Evolutionary conservation across 1,140 invertebrate genomes (phyloP).

Genomic region (Drosophila paulistorum): DNA sequence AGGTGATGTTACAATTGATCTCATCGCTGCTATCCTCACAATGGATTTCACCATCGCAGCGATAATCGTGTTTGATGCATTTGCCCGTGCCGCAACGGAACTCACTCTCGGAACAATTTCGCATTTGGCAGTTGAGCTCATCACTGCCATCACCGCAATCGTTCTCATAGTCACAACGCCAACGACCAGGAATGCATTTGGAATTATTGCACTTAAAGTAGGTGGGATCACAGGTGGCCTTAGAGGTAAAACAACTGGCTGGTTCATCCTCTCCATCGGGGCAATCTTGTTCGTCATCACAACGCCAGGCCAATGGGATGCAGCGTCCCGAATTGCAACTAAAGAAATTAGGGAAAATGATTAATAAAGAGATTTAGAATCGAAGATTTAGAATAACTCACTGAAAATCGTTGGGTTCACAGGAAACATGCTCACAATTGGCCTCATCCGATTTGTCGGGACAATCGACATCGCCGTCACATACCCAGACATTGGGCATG

Average conservation of each 20-base stretch:
- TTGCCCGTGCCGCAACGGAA: conserved; percentile 88
- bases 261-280: conserved; percentile 88
- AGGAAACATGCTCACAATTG: conserved; percentile 85
- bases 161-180: conserved; percentile 92
- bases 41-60: conserved; percentile 89
- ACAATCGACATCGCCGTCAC: conserved; percentile 91
- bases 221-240: conserved; percentile 87
- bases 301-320: conserved; percentile 92
- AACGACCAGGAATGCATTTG: conserved; percentile 88
- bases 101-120: conserved; percentile 89
- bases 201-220: conserved; percentile 87
- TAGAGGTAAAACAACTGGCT: conserved; percentile 84
- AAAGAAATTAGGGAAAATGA: neutral
- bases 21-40: conserved; percentile 92
- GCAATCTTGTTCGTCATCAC: conserved; percentile 90
- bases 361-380: neutral
- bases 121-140: conserved; percentile 87
- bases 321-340: conserved; percentile 88
- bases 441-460: conserved; percentile 88
- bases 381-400: conserved; percentile 59
- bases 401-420: conserved; percentile 83
- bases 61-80: conserved; percentile 87
- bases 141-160: conserved; percentile 91
- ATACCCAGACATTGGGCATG: conserved; percentile 91
- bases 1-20: conserved; percentile 74